Base-by-base conservation (phyloP, 2,797 vertebrate species). In the Mastacembelus armatus region DNA sequence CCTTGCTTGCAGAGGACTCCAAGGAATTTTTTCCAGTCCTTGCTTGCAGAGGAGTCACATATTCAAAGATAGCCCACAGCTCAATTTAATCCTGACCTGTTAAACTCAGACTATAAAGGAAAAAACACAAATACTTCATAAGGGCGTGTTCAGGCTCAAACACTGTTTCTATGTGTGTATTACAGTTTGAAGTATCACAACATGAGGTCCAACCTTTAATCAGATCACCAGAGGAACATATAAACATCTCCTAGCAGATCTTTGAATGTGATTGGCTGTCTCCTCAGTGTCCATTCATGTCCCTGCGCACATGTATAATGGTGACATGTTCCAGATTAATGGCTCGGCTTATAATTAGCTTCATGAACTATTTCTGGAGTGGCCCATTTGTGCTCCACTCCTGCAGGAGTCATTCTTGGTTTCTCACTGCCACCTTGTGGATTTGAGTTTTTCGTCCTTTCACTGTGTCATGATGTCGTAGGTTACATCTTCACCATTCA, bases 401-500 rank as follows among this genome's bases (percentile, higher is more conserved):
- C 58, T 60, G 24, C 43, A 72, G 51, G 74, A 80, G 19, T 67
- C 75, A 87, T 90, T 86, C 60, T 68, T 90, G 91, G 90, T 77
- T 89, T 84, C 81, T 74, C 86, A 84, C 85, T 89, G 93, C 93
- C 94, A 91, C 89, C 94, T 85, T 76, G 91, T 90, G 93, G 93
- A 65, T 36, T n/a, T 38, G 3, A 1, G 0, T 4, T 50, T 64
- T 38, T 36, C 18, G 57, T 70, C 47, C 54, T 44, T 21, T 43
- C 50, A 18, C 33, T 18, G 61, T 70, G 75, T 54, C 57, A 49
- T 62, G 39, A 24, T 77, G 54, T 70, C 56, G 26, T 19, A 29
- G 62, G 69, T 76, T 62, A 80, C 69, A 61, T 81, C 71, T 68
- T 66, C 36, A 71, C 57, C 48, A n/a, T 29, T 35, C 43, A 60